These are phyloP conservation scores for Andricus curvator DNA, from an alignment of 2,888 invertebrate genomes.

Conservation along the genomic window DNA sequence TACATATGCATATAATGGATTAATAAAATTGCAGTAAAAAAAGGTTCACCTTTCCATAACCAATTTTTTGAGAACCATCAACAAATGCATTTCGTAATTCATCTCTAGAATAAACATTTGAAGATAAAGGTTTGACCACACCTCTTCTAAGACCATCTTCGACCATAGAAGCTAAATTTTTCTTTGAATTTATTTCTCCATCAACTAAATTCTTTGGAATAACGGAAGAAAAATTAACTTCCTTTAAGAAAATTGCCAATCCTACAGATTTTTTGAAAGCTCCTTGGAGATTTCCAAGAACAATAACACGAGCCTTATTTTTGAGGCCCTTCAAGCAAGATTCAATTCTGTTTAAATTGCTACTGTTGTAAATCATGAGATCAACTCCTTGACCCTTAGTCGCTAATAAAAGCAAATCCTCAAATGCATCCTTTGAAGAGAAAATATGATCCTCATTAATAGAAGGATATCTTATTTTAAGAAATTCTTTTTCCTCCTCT, in stretches of 20 bases:
- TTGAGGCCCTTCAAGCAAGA: slow-evolving; percentile 81
- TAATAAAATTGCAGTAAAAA: too few relatives aligned
- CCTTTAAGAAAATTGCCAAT: slow-evolving; percentile 56
- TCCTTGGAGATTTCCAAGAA: slow-evolving; percentile 77
- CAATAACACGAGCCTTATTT: slow-evolving; percentile 79
- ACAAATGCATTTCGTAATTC: too few relatives aligned
- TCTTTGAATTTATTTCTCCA: slow-evolving; percentile 80
- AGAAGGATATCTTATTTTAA: slow-evolving; percentile 79
- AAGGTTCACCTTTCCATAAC: too few relatives aligned
- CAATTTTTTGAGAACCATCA: too few relatives aligned
- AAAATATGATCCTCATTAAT: slow-evolving; percentile 82
- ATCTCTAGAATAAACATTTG: too few relatives aligned
- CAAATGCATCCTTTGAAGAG: slow-evolving; percentile 83
- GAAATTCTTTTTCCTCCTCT: slow-evolving; percentile 79
- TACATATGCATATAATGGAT: too few relatives aligned
- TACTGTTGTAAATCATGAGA: slow-evolving; percentile 82
- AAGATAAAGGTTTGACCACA: too few relatives aligned
- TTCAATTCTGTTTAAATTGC: slow-evolving; percentile 80
- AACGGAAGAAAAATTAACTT: slow-evolving; percentile 76
- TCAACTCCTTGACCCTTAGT: slow-evolving; percentile 80
- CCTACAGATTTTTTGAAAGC: slow-evolving; percentile 79
- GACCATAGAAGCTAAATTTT: slow-evolving; percentile 79
- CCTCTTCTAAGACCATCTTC: too few relatives aligned
- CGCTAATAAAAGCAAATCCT: slow-evolving; percentile 84
- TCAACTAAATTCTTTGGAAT: slow-evolving; percentile 51